Percentiles rank a stretch among this genome's conserved stretches.
phyloP scores from a whole-genome alignment of 2,888 invertebrate genomes.

The Heliconius hortense region DNA sequence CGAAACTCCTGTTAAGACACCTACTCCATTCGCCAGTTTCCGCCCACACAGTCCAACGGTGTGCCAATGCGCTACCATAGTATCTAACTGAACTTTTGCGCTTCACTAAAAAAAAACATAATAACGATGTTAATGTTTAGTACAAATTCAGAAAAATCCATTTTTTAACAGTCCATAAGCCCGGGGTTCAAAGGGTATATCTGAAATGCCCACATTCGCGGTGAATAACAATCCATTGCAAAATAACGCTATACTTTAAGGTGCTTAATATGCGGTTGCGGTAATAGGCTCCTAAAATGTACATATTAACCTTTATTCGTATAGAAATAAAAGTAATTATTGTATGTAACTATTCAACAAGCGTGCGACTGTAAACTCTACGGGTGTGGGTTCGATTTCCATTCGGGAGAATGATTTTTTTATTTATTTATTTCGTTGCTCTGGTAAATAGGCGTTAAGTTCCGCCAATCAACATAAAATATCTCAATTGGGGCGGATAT shows the following conservation, averaged over 20 bases:
- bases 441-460: no score
- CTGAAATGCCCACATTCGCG: slow-evolving; percentile 30
- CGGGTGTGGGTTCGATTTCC: background rate
- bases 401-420: background rate
- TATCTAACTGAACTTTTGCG: no score
- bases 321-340: slow-evolving; percentile 9
- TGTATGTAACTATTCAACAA: background rate
- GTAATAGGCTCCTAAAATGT: slow-evolving; percentile 9
- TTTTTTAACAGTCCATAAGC: background rate
- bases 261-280: slow-evolving; percentile 36
- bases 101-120: background rate
- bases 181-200: slow-evolving; percentile 24
- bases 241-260: slow-evolving; percentile 40
- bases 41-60: no score
- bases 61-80: no score
- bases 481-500: no score
- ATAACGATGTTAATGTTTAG: background rate
- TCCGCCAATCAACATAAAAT: no score
- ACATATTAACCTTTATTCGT: slow-evolving; percentile 23
- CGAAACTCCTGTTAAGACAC: no score
- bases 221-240: slow-evolving; percentile 33
- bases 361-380: background rate
- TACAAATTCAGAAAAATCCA: slow-evolving; percentile 1
- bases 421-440: background rate
- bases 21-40: no score